Percentiles rank a stretch among this genome's conserved stretches.
phyloP scores from a whole-genome alignment of 2,113 vertebrate species.

The Macquaria australasica region DNA sequence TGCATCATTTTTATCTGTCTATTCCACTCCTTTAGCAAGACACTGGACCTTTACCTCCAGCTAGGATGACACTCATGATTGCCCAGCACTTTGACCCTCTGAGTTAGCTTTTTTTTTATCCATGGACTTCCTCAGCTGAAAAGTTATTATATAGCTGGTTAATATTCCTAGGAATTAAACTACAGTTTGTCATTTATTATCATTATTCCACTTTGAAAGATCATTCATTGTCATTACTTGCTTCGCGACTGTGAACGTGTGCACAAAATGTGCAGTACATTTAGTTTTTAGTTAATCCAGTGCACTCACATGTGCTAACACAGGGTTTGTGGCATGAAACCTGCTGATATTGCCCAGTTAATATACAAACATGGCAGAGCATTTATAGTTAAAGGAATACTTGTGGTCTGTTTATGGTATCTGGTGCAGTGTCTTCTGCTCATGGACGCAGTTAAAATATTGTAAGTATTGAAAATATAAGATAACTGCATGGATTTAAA shows the following conservation, averaged over 20 bases:
- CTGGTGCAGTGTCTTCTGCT: neutral
- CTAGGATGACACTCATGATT: slow-evolving; percentile 10
- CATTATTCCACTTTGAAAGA: neutral
- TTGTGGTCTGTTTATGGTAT: neutral
- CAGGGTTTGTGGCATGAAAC: neutral
- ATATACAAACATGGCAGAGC: slow-evolving; percentile 40
- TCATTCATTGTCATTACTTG: neutral
- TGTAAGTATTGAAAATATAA: slow-evolving; percentile 21
- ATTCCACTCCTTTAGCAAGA: neutral
- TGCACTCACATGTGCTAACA: neutral
- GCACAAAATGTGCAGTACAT: neutral
- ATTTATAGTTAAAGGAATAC: slow-evolving; percentile 39
- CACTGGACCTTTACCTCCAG: slow-evolving; percentile 3
- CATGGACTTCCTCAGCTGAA: neutral
- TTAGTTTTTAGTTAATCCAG: neutral
- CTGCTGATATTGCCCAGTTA: slow-evolving; percentile 25
- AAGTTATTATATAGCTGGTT: neutral
- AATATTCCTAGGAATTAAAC: neutral
- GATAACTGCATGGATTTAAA: neutral
- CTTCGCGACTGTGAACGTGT: neutral
- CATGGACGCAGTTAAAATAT: neutral
- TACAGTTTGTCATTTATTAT: neutral
- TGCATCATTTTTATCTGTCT: neutral
- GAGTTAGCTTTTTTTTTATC: neutral
- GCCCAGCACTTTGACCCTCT: slow-evolving; percentile 30